Conservation (phyloP, 2,797 vertebrate species). For the Karalla daura region DNA sequence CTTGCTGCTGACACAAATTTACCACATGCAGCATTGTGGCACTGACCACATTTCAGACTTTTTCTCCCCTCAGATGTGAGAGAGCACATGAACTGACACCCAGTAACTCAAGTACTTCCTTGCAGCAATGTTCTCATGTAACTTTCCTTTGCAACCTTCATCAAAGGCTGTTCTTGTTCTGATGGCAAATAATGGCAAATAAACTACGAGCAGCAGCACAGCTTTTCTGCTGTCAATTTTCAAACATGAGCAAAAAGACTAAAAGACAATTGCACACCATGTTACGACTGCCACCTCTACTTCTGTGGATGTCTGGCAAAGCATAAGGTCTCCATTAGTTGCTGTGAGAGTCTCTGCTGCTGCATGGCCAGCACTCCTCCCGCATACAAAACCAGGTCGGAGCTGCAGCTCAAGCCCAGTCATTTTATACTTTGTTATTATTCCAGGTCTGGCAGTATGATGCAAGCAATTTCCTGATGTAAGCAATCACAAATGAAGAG, state of each 20-base stretch:
- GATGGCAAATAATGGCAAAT: not conserved
- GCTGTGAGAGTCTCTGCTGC: slow-evolving; percentile 48
- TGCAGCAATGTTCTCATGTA: slow-evolving; percentile 1
- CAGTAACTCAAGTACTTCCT: slow-evolving; percentile 1
- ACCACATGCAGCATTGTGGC: slow-evolving; percentile 27
- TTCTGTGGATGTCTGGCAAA: slow-evolving; percentile 53
- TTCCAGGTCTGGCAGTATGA: slow-evolving; percentile 67
- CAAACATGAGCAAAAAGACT: slow-evolving; percentile 2
- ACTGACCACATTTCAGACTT: slow-evolving; percentile 27
- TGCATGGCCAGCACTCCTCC: slow-evolving; percentile 37
- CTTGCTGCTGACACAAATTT: slow-evolving; percentile 39
- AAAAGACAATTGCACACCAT: slow-evolving; percentile 7
- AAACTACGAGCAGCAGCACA: slow-evolving; percentile 4
- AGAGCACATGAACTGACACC: slow-evolving; percentile 20
- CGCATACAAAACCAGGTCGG: slow-evolving; percentile 65
- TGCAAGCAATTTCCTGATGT: slow-evolving; percentile 82
- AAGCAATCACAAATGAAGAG: slow-evolving; percentile 82
- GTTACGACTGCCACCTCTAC: slow-evolving; percentile 19
- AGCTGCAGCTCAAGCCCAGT: slow-evolving; percentile 38
- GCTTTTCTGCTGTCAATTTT: not conserved
- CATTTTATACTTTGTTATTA: slow-evolving; percentile 73
- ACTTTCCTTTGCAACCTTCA: slow-evolving; percentile 13
- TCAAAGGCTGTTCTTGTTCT: not conserved
- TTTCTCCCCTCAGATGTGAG: not conserved
- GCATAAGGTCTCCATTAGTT: slow-evolving; percentile 65